Evolutionary conservation across 53 echinoderm and acorn worm species (phyloP).

Genomic region (Crossaster papposus): DNA sequence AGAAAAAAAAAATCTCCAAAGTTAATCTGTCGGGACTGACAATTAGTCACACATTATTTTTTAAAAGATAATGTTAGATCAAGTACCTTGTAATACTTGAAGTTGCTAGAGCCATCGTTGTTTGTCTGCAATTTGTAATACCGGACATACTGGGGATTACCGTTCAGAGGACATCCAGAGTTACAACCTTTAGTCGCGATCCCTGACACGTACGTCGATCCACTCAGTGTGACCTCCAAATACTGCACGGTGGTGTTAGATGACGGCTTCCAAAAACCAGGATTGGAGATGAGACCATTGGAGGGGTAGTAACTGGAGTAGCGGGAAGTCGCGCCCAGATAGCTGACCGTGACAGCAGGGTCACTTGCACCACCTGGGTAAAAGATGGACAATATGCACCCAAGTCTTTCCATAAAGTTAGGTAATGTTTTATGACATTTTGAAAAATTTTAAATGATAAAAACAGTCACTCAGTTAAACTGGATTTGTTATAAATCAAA

Average conservation of each 20-base stretch:
- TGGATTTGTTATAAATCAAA: too few relatives aligned
- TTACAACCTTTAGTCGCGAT: conserved; percentile 61
- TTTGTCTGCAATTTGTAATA: conserved; percentile 41
- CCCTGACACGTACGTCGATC: conserved; percentile 47
- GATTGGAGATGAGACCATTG: conserved; percentile 55
- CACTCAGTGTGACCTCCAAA: conserved; percentile 50
- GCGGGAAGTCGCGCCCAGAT: conserved; percentile 3
- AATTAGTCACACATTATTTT: neutral
- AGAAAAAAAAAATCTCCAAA: too few relatives aligned
- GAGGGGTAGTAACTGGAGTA: conserved; percentile 21
- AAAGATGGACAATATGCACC: neutral
- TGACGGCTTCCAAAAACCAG: conserved; percentile 54
- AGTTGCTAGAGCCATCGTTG: conserved; percentile 45
- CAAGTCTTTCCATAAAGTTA: too few relatives aligned
- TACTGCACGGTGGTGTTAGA: conserved; percentile 31
- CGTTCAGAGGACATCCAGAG: conserved; percentile 42
- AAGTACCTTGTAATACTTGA: conserved; percentile 63
- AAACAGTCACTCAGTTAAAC: too few relatives aligned
- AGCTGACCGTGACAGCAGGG: conserved; percentile 14
- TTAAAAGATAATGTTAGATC: too few relatives aligned
- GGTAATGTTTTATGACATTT: too few relatives aligned
- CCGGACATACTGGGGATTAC: conserved; percentile 49
- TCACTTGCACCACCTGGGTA: conserved; percentile 16
- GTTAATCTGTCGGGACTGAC: too few relatives aligned
- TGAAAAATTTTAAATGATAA: too few relatives aligned